Percentiles rank a stretch among this genome's conserved stretches.
These are phyloP conservation scores for Xylocopa sonorina DNA, from an alignment of 1,140 invertebrate species.

Conservation along the genomic window DNA sequence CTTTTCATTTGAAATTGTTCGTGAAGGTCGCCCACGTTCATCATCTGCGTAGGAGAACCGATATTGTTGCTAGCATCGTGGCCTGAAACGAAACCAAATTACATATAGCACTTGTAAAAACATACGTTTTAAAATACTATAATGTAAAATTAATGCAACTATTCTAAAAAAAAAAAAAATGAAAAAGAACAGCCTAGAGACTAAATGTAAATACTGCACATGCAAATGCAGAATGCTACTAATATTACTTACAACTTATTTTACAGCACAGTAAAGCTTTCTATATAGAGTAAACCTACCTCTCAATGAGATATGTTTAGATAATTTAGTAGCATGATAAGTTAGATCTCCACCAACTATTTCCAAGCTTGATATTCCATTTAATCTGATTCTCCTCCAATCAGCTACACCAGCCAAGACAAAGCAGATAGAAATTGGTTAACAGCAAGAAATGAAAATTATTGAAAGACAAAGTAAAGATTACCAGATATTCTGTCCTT, in stretches of 20 bases:
- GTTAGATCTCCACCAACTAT: conserved; percentile 67
- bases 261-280: conserved; percentile 8
- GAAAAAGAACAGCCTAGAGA: not conserved
- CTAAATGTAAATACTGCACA: not conserved
- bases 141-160: not conserved
- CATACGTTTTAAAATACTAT: not conserved
- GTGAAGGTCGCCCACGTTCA: conserved; percentile 80
- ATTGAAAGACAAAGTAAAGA: conserved; percentile 63
- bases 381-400: conserved; percentile 75
- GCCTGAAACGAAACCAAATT: conserved; percentile 75
- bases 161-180: not conserved
- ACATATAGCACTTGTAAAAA: not conserved
- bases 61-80: conserved; percentile 88
- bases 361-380: conserved; percentile 69
- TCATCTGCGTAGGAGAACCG: conserved; percentile 84
- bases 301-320: conserved; percentile 63
- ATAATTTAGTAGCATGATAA: conserved; percentile 62
- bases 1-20: conserved; percentile 80
- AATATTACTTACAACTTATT: not conserved
- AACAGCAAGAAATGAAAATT: conserved; percentile 71
- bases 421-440: conserved; percentile 74
- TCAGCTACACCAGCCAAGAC: conserved; percentile 74
- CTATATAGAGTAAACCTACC: conserved; percentile 71
- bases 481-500: conserved; percentile 5
- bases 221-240: not conserved